A percentile compares a stretch with the other conserved stretches of the same genome.
These are phyloP conservation scores for Microctenopoma steveboyesi DNA, from an alignment of 2,797 vertebrate genomes.

Conservation along the genomic window DNA sequence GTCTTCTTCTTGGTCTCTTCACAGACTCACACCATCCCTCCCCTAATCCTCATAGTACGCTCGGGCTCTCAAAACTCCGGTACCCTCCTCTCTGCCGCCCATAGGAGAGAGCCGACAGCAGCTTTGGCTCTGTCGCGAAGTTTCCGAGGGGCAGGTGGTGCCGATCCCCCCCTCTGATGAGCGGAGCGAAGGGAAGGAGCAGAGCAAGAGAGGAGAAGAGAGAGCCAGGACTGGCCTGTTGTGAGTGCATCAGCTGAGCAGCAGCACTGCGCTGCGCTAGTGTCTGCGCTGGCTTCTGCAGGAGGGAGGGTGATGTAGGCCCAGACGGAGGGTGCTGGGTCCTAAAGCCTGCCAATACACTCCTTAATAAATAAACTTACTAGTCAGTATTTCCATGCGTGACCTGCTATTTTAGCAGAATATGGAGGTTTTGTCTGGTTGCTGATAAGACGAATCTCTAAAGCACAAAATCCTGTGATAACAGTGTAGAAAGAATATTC, in stretches of 20 bases:
- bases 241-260: constrained; percentile 84
- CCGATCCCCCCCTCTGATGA: constrained; percentile 34
- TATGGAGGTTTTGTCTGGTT: not conserved
- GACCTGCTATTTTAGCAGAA: not conserved
- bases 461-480: not conserved
- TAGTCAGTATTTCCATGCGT: constrained; percentile 3
- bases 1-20: constrained; percentile 43
- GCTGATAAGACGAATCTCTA: not conserved
- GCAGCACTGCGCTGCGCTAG: constrained; percentile 90
- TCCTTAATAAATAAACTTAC: constrained; percentile 29
- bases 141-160: constrained; percentile 22
- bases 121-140: constrained; percentile 20
- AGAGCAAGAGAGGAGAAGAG: constrained; percentile 7
- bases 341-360: constrained; percentile 84
- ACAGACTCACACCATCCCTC: constrained; percentile 66
- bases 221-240: constrained; percentile 49
- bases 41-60: constrained; percentile 30
- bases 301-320: constrained; percentile 73
- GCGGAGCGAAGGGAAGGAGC: constrained; percentile 33
- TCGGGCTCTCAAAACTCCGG: constrained; percentile 18
- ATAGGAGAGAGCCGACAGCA: constrained; percentile 4
- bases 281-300: constrained; percentile 86
- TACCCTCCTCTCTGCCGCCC: constrained; percentile 42
- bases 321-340: constrained; percentile 82
- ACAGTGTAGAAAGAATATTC: not conserved